Conservation (phyloP, 2,888 invertebrate genomes). For the Caenorhabditis sulstoni region DNA sequence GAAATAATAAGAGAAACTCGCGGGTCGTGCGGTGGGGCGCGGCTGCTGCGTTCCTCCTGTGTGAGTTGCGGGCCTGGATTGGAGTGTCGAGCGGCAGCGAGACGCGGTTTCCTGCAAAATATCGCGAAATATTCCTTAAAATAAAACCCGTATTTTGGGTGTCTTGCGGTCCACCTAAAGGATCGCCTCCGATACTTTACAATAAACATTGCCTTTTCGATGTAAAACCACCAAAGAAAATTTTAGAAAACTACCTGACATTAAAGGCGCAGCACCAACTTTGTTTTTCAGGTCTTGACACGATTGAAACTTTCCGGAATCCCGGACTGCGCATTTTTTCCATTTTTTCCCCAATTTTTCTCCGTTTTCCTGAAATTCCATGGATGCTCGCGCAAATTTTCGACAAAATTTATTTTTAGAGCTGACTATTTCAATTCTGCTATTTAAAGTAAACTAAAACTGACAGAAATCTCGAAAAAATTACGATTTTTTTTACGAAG, state of each 20-base stretch:
- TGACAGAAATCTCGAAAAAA: neutral
- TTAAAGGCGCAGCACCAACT: slow-evolving; percentile 3
- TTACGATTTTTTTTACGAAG: neutral
- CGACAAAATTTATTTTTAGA: neutral
- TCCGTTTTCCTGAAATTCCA: neutral
- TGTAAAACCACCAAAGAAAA: no score
- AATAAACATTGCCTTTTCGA: no score
- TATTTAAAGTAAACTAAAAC: neutral
- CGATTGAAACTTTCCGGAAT: neutral
- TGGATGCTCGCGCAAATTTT: neutral
- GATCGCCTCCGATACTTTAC: no score
- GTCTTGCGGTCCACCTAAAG: no score
- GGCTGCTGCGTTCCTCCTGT: no score
- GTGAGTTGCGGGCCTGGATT: no score
- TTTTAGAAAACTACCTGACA: neutral
- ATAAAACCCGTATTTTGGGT: no score
- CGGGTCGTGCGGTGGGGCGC: no score
- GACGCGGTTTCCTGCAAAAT: no score
- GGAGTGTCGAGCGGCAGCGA: no score
- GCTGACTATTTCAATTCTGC: neutral
- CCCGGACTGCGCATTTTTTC: neutral
- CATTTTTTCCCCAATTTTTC: neutral
- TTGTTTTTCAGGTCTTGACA: neutral
- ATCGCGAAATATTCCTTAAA: no score
- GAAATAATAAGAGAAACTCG: no score